These are phyloP conservation scores for Rhinoderma darwinii DNA, from an alignment of 2,113 vertebrate species.

Conservation along the genomic window DNA sequence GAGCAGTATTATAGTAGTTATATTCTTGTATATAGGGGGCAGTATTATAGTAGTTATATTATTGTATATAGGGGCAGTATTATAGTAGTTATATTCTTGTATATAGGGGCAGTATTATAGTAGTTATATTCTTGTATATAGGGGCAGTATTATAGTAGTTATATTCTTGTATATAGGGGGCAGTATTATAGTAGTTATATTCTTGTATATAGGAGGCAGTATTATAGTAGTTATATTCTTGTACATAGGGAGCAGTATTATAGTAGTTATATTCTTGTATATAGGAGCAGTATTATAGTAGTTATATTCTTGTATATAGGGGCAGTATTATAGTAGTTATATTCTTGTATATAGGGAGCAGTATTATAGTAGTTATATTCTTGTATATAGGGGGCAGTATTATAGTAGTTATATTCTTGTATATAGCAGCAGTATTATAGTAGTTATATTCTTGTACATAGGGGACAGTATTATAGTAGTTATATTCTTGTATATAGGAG, in stretches of 20 bases:
- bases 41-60: neutral
- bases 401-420: too few species aligned
- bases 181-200: slow-evolving; percentile 7
- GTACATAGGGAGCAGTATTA: slow-evolving; percentile 13
- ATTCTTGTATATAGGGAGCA: slow-evolving; percentile 1
- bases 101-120: neutral
- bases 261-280: slow-evolving; percentile 9
- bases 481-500: too few species aligned
- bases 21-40: neutral
- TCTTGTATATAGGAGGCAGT: slow-evolving; percentile 12
- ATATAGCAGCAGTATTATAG: too few species aligned
- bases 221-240: slow-evolving; percentile 18
- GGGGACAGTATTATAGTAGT: too few species aligned
- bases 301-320: slow-evolving; percentile 7
- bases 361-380: slow-evolving; percentile 16
- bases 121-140: slow-evolving; percentile 11
- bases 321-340: slow-evolving; percentile 3
- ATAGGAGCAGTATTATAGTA: slow-evolving; percentile 10
- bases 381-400: too few species aligned
- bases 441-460: too few species aligned
- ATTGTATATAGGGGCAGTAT: neutral
- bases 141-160: slow-evolving; percentile 7
- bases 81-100: slow-evolving; percentile 3
- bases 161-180: neutral
- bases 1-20: neutral